These are phyloP conservation scores for Ornithoptera alexandrae DNA, from an alignment of 2,888 invertebrate genomes.

Conservation along the genomic window DNA sequence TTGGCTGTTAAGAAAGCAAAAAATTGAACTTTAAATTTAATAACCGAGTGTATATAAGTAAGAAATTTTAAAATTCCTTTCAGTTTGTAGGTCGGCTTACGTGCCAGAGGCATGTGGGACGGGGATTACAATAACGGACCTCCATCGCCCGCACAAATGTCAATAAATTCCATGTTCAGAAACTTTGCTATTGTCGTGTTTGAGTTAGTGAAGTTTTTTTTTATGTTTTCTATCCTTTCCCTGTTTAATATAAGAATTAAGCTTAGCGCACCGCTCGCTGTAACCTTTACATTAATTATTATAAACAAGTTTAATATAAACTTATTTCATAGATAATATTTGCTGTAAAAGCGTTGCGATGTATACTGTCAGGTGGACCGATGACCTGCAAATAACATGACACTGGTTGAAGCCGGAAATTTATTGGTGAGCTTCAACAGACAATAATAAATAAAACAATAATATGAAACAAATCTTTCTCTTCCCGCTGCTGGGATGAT, in stretches of 20 bases:
- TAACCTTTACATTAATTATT: neutral
- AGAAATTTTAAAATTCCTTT: constrained; percentile 7
- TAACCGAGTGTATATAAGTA: neutral
- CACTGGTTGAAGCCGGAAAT: too few species aligned
- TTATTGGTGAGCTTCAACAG: too few species aligned
- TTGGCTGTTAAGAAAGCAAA: neutral
- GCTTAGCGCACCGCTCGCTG: constrained; percentile 1
- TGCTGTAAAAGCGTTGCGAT: too few species aligned
- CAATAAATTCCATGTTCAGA: constrained; percentile 30
- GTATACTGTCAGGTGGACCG: too few species aligned
- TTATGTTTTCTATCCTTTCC: constrained; percentile 27
- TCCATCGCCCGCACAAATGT: constrained; percentile 19
- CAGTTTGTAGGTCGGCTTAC: constrained; percentile 6
- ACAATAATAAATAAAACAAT: too few species aligned
- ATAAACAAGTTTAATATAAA: neutral
- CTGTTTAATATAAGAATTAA: constrained; percentile 5
- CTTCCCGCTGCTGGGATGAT: too few species aligned
- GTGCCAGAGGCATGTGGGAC: constrained; percentile 22
- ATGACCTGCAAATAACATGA: too few species aligned
- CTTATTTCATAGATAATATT: too few species aligned
- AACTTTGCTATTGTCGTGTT: constrained; percentile 24
- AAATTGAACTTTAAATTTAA: neutral
- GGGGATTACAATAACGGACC: constrained; percentile 27
- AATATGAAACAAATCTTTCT: too few species aligned
- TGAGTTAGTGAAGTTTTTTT: constrained; percentile 28